phyloP scores from a whole-genome alignment of 2,888 invertebrate species.

The Metellina segmentata region DNA sequence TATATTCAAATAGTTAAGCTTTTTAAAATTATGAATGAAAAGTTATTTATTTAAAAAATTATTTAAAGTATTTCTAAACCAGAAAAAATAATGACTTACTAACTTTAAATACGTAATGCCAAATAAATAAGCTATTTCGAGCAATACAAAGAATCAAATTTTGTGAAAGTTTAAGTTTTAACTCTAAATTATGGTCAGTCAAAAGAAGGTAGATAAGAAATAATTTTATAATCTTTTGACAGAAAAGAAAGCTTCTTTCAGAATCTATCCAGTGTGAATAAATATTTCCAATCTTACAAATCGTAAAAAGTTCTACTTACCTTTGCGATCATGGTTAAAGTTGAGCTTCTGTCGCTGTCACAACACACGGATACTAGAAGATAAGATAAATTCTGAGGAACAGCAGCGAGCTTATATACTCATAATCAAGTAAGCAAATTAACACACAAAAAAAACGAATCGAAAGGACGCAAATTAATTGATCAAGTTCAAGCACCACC shows the following conservation, averaged over 20 bases:
- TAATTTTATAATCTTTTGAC: not conserved
- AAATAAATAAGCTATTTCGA: too few species aligned
- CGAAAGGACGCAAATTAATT: not conserved
- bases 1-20: too few species aligned
- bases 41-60: too few species aligned
- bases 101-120: too few species aligned
- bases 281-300: not conserved
- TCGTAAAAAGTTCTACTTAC: slow-evolving; percentile 17
- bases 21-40: too few species aligned
- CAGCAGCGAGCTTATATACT: not conserved
- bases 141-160: too few species aligned
- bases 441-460: not conserved
- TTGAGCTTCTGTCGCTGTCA: not conserved
- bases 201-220: too few species aligned
- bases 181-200: too few species aligned
- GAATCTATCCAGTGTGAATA: not conserved
- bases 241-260: not conserved
- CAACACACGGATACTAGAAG: not conserved
- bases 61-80: too few species aligned
- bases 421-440: not conserved
- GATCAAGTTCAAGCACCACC: slow-evolving; percentile 37
- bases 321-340: slow-evolving; percentile 48
- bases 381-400: not conserved
- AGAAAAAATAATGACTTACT: too few species aligned
- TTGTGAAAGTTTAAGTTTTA: too few species aligned